Conservation (phyloP, 2,797 vertebrate genomes). For the Cephalopachus bancanus region DNA sequence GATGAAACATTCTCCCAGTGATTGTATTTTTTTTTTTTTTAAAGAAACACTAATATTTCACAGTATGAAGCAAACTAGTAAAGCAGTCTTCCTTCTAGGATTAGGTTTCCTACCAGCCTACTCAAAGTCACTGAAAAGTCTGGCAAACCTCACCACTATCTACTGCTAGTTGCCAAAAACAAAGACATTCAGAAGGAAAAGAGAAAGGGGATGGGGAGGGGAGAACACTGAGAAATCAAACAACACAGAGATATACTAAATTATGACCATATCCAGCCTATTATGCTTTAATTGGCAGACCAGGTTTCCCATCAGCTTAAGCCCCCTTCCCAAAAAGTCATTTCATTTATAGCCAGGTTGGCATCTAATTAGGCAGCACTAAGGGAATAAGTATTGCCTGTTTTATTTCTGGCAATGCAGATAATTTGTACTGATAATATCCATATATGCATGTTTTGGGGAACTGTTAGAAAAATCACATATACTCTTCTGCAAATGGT, state of each 20-base stretch:
- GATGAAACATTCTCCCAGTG: not conserved
- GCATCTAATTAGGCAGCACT: conserved; percentile 66
- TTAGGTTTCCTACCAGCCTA: not conserved
- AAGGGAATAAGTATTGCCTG: conserved; percentile 59
- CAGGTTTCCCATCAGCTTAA: conserved; percentile 53
- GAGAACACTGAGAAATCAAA: conserved; percentile 8
- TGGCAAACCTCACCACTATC: not conserved
- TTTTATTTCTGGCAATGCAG: conserved; percentile 68
- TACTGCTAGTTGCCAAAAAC: conserved; percentile 42
- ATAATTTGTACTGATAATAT: conserved; percentile 68
- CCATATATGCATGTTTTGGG: conserved; percentile 25
- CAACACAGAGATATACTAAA: not conserved
- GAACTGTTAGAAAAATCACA: conserved; percentile 57
- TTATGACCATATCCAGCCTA: not conserved
- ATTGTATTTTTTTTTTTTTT: not conserved
- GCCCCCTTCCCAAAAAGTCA: conserved; percentile 57
- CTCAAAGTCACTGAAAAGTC: not conserved
- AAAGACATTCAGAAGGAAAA: not conserved
- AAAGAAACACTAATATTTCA: conserved; percentile 52
- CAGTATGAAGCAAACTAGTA: not conserved
- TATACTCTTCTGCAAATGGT: conserved; percentile 36
- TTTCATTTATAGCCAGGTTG: conserved; percentile 68
- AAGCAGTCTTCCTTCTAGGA: not conserved
- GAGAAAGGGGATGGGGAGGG: not conserved
- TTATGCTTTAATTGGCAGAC: conserved; percentile 39